Conservation (phyloP, 2,888 invertebrate species). For the Cryptops parisi region DNA sequence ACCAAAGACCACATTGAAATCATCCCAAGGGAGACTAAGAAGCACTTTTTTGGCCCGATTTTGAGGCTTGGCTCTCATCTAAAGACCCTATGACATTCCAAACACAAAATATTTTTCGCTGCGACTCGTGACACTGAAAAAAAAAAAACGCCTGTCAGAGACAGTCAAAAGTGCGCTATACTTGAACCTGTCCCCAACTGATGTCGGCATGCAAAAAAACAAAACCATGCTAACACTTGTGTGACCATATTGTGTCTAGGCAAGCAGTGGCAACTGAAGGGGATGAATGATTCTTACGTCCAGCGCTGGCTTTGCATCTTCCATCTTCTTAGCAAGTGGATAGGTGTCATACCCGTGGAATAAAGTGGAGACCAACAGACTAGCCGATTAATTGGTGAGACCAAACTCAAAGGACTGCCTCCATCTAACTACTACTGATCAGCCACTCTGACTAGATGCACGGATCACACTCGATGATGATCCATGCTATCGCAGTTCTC, state of each 20-base stretch:
- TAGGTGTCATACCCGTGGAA: too few species aligned
- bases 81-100: neutral
- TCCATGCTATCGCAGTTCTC: too few species aligned
- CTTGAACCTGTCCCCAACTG: slow-evolving; percentile 10
- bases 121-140: neutral
- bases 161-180: slow-evolving; percentile 11
- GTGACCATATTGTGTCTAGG: slow-evolving; percentile 15
- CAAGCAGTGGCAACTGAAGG: neutral
- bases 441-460: too few species aligned
- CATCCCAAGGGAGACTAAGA: neutral
- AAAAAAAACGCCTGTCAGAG: slow-evolving; percentile 10
- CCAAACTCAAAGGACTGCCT: too few species aligned
- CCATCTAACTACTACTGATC: too few species aligned
- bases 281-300: neutral
- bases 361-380: too few species aligned
- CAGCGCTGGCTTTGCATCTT: neutral
- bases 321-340: too few species aligned
- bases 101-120: neutral
- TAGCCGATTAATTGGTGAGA: too few species aligned
- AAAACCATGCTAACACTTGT: slow-evolving; percentile 10
- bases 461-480: too few species aligned
- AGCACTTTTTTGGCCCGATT: neutral
- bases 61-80: too few species aligned
- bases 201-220: slow-evolving; percentile 8
- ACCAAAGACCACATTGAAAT: neutral